Evolutionary conservation across 64 coral and sea anemone species (phyloP), one percentile per base, ranked within the genome.

Genomic region (Anthopleura sola): DNA sequence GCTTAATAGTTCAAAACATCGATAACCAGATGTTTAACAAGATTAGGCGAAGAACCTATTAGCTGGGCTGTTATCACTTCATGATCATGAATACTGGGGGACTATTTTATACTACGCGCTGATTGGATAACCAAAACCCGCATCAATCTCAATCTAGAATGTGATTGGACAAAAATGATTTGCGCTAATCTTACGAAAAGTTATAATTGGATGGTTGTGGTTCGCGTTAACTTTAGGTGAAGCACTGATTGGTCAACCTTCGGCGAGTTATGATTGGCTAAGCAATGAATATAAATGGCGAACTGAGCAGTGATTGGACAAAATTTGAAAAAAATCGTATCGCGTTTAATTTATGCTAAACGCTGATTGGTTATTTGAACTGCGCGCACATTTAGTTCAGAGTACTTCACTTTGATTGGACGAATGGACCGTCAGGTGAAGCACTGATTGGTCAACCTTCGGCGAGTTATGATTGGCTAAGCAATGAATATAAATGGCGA

Each of bases 1-100:
- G 66, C 66, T 34, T 71, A 71, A 71, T 32, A 71, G 66, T 34
- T 14, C 24, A 71, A 71, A 71, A 34, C 29, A 34, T 7, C 10
- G 66, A 71, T 71, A 71, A 71, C n/a, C 7, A 71, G 66, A 71
- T 66, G 60, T 66, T 66, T 28, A 66, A 66, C 23, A 28, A 66
- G 60, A 66, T 66, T 71, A 71, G 15, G 9, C 28, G 29, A 32
- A 71, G 29, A 34, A 32, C 10, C 31, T 71, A 34, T 34, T 71
- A 71, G 0, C 60, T 66, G 5, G 0, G 60, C 60, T 28, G 24
- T 26, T 8, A n/a, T 24, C 21, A 26, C n/a, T 26, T 66, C 21
- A 66, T 66, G 24, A 20, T n/a, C 18, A 71, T 14, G 14, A 32
- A 2, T 9, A 58, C 15, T 16, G 2, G 6, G 8, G 3, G 23